Conservation (phyloP, 2,113 vertebrate species). For the Nyctibius bracteatus region DNA sequence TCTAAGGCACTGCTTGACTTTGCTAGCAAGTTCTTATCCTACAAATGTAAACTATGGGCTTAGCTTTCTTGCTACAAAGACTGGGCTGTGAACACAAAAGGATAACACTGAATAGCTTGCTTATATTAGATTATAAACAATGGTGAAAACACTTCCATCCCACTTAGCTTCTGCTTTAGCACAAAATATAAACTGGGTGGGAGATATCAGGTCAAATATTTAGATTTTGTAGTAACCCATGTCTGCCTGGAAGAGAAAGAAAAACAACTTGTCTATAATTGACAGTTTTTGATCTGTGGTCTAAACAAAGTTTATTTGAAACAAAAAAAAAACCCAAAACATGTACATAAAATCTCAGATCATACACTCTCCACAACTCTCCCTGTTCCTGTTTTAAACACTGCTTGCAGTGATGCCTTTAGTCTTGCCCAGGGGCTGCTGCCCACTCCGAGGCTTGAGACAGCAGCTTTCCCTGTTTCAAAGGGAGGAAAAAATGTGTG, state of each 20-base stretch:
- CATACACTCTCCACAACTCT: neutral
- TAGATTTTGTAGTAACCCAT: neutral
- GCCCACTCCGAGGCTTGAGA: neutral
- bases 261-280: neutral
- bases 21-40: neutral
- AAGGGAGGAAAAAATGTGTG: rapidly evolving
- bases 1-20: neutral
- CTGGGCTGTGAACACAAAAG: neutral
- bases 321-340: neutral
- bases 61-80: neutral
- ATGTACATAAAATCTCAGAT: neutral
- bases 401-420: neutral
- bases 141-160: neutral
- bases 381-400: neutral
- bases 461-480: neutral
- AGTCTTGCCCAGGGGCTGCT: neutral
- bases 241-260: neutral
- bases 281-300: neutral
- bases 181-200: neutral
- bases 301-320: neutral
- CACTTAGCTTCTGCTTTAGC: neutral
- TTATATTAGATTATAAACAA: neutral
- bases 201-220: neutral
- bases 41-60: neutral
- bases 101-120: neutral